These are phyloP conservation scores for Himantopus leucocephalus DNA, from an alignment of 2,113 vertebrate species.

Conservation along the genomic window DNA sequence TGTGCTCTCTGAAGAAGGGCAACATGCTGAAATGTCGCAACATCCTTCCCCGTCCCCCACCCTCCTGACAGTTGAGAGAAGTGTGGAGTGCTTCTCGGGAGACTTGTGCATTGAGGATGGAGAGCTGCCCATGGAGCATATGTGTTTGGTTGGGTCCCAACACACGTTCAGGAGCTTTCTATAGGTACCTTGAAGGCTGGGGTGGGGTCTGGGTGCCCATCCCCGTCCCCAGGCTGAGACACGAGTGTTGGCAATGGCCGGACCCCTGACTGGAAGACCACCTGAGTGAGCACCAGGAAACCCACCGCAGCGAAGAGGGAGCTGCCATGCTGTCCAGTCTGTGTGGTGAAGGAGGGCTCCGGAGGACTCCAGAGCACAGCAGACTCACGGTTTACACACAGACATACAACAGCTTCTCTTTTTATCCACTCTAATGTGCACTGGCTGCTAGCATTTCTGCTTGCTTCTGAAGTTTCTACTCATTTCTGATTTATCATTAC, in stretches of 20 bases:
- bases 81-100: no score
- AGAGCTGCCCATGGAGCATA: background rate
- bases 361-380: background rate
- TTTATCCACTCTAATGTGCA: background rate
- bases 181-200: accelerated
- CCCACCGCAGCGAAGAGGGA: background rate
- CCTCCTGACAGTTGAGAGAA: background rate
- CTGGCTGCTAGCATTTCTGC: background rate
- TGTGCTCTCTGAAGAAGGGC: background rate
- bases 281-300: background rate
- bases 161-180: background rate
- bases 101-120: background rate
- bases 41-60: background rate
- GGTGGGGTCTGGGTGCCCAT: background rate
- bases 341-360: background rate
- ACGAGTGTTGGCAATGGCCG: no score
- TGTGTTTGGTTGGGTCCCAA: background rate
- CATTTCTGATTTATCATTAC: background rate
- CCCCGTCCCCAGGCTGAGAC: background rate
- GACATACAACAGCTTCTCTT: background rate
- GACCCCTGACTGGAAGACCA: background rate
- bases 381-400: background rate
- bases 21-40: accelerated
- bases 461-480: background rate
- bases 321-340: background rate